Percentiles rank a stretch among this genome's conserved stretches.
phyloP scores from a whole-genome alignment of 2,113 vertebrate genomes.

The Chitala chitala region DNA sequence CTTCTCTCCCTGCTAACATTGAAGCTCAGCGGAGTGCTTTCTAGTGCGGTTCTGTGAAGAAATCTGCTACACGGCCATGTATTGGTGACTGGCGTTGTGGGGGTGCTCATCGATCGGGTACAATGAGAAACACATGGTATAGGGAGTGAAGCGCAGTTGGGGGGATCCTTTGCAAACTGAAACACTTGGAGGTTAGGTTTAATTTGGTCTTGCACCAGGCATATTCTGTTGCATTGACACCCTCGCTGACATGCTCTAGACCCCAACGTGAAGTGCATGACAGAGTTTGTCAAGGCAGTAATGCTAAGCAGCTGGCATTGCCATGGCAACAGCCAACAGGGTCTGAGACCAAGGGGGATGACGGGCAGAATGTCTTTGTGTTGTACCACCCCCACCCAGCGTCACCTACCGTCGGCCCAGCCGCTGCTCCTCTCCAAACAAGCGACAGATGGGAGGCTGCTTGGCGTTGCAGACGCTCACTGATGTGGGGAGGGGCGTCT shows the following conservation, averaged over 20 bases:
- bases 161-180: not conserved
- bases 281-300: conserved; percentile 38
- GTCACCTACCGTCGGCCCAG: not conserved
- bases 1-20: not conserved
- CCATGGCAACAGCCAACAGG: conserved; percentile 61
- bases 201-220: not conserved
- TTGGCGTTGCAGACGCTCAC: not conserved
- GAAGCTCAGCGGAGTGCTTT: not conserved
- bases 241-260: not conserved
- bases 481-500: not conserved
- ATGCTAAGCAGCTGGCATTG: conserved; percentile 50
- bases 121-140: not conserved
- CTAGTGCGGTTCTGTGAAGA: not conserved
- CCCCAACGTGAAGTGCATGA: not conserved
- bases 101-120: not conserved
- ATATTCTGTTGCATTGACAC: not conserved
- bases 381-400: not conserved
- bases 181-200: not conserved
- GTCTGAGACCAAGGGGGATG: conserved; percentile 53
- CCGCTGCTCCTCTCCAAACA: conserved; percentile 15
- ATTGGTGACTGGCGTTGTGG: not conserved
- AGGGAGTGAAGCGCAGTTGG: too few species aligned
- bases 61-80: too few species aligned
- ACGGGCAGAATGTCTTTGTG: conserved; percentile 41
- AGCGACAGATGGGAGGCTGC: conserved; percentile 32